These are phyloP conservation scores for Tenebrosternarchus preto DNA, from an alignment of 2,113 vertebrate species.

Conservation along the genomic window DNA sequence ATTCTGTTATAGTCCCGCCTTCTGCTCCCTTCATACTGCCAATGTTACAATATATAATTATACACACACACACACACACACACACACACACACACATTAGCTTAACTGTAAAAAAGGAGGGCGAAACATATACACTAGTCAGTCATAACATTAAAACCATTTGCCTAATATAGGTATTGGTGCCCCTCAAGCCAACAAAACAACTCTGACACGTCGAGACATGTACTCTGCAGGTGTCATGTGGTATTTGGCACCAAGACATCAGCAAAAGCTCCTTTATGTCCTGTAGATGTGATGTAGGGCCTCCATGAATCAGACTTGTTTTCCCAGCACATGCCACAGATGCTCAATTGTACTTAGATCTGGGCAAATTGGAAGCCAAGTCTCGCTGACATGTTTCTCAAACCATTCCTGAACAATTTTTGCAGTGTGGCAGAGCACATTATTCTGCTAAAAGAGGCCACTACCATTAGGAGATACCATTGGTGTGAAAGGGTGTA, in stretches of 20 bases:
- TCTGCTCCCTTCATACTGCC: too few relatives aligned
- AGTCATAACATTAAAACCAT: too few relatives aligned
- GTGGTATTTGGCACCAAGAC: neutral
- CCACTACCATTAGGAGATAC: neutral
- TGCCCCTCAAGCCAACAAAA: neutral
- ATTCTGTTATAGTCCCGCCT: too few relatives aligned
- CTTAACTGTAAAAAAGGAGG: too few relatives aligned
- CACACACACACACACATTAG: too few relatives aligned
- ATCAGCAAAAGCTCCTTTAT: neutral
- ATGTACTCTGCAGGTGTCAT: neutral
- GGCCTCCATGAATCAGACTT: neutral
- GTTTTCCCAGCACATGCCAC: neutral
- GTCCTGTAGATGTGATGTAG: neutral
- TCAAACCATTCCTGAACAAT: neutral
- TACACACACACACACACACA: too few relatives aligned
- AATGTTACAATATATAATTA: too few relatives aligned
- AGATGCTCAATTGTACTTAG: neutral
- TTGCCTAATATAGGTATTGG: neutral
- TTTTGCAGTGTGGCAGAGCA: conserved; percentile 31
- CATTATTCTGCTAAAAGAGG: neutral
- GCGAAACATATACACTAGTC: neutral
- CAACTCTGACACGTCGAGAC: neutral
- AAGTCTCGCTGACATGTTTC: neutral
- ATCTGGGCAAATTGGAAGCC: neutral
- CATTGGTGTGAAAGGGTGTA: neutral